These are phyloP conservation scores for Chionomys nivalis DNA, from an alignment of 2,113 vertebrate genomes.

Conservation along the genomic window DNA sequence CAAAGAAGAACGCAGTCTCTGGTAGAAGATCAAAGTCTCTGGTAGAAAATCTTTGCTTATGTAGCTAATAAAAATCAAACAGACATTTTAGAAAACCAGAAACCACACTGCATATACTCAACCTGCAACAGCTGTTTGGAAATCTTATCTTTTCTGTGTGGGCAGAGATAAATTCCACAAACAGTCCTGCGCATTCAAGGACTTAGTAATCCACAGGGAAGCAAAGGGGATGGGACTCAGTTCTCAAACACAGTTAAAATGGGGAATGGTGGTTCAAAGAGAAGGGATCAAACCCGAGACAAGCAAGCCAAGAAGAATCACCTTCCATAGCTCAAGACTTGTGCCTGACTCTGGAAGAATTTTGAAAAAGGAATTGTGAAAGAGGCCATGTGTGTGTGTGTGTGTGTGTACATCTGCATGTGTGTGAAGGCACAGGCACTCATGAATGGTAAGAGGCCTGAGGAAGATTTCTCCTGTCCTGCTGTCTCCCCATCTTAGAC, in stretches of 20 bases:
- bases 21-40: not conserved
- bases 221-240: not conserved
- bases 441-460: not conserved
- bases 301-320: not conserved
- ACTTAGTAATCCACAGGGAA: not conserved
- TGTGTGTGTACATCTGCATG: not conserved
- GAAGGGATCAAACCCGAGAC: not conserved
- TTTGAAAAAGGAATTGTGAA: not conserved
- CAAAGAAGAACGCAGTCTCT: not conserved
- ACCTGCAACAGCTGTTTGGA: not conserved
- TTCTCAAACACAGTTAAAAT: not conserved
- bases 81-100: not conserved
- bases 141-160: not conserved
- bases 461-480: not conserved
- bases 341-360: not conserved
- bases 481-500: not conserved
- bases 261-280: not conserved
- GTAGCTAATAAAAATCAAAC: slow-evolving; percentile 40
- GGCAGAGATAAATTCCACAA: not conserved
- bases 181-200: not conserved
- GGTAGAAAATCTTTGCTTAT: not conserved
- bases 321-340: not conserved
- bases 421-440: not conserved
- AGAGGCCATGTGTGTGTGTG: not conserved
- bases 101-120: not conserved